A percentile compares a stretch with the other conserved stretches of the same genome.
Conservation (phyloP, 64 coral and sea anemone species). For the Actinia tenebrosa region DNA sequence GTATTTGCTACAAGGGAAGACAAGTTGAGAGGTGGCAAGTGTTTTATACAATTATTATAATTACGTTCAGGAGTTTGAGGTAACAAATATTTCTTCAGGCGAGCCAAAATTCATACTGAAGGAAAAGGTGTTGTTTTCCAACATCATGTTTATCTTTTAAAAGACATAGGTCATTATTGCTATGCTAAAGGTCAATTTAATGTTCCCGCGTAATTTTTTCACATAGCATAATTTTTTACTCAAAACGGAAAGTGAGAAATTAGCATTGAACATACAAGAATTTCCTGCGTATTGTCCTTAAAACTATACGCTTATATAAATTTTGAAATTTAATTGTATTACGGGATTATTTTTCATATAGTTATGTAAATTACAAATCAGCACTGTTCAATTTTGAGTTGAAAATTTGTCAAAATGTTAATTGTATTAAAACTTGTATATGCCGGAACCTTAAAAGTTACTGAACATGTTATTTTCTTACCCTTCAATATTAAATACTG, state of each 20-base stretch:
- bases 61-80: not conserved
- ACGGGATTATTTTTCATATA: not conserved
- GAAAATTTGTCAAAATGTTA: not conserved
- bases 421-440: not conserved
- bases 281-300: not conserved
- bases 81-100: not conserved
- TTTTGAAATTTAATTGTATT: not conserved
- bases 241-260: too few species aligned
- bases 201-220: constrained; percentile 8
- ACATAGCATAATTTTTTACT: not conserved
- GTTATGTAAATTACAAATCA: constrained; percentile 6
- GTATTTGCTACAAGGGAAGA: not conserved
- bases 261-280: not conserved
- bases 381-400: not conserved
- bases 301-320: not conserved
- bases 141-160: not conserved
- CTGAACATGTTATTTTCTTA: not conserved
- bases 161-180: not conserved
- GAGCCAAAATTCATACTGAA: not conserved
- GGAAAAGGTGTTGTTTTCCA: not conserved
- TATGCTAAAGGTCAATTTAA: constrained; percentile 7
- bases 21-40: not conserved
- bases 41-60: not conserved
- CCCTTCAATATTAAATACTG: not conserved
- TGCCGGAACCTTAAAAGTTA: not conserved